Conservation (phyloP, 2,888 invertebrate genomes). For the Plusia festucae region DNA sequence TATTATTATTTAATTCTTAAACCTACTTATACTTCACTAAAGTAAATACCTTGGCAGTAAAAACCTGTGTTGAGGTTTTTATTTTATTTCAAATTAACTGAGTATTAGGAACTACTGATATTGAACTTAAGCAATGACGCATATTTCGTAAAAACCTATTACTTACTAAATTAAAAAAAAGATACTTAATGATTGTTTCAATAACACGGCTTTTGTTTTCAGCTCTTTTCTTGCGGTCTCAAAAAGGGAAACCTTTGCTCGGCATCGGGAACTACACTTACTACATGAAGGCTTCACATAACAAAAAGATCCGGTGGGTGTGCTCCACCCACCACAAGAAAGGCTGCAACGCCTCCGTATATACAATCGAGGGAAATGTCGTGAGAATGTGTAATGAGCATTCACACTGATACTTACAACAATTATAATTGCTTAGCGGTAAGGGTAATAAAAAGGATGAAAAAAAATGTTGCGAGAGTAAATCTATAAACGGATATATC, state of each 20-base stretch:
- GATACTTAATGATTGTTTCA: neutral
- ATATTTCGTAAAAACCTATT: no score
- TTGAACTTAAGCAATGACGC: no score
- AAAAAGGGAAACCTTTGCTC: slow-evolving; percentile 59
- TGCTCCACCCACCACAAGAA: slow-evolving; percentile 67
- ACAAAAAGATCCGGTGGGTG: slow-evolving; percentile 57
- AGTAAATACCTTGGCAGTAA: no score
- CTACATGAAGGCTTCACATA: slow-evolving; percentile 49
- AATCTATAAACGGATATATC: no score
- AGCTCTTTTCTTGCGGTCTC: slow-evolving; percentile 53
- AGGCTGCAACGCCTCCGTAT: slow-evolving; percentile 66
- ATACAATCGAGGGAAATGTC: slow-evolving; percentile 54
- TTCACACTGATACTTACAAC: slow-evolving; percentile 45
- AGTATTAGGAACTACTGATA: no score
- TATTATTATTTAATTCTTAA: no score
- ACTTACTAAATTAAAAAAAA: no score
- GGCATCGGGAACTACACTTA: slow-evolving; percentile 58
- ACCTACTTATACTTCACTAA: no score
- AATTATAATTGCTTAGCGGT: neutral
- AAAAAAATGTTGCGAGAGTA: no score
- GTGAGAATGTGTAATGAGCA: slow-evolving; percentile 47
- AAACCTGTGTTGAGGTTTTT: no score
- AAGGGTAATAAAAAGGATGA: no score
- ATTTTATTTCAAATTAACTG: no score
- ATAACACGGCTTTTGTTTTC: slow-evolving; percentile 22